A percentile compares a stretch with the other conserved stretches of the same genome.
These are phyloP conservation scores for Coccyzus lansbergi DNA, from an alignment of 2,797 vertebrate genomes.

Conservation along the genomic window DNA sequence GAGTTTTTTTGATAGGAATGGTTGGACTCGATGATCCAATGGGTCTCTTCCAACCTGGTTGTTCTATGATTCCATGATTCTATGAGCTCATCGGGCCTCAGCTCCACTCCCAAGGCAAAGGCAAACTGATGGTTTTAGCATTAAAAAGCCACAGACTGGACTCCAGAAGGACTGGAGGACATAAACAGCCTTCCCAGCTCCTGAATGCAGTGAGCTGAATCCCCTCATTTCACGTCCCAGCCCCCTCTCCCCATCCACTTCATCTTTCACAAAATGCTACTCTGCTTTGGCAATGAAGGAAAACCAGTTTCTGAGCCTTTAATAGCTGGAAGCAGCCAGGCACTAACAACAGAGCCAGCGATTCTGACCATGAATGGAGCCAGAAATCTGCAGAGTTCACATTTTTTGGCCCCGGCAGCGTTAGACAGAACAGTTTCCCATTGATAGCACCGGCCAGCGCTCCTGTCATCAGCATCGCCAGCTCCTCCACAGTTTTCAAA, in stretches of 20 bases:
- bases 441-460: not conserved
- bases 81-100: rapidly evolving
- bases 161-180: not conserved
- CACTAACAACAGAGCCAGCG: not conserved
- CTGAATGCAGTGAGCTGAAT: rapidly evolving
- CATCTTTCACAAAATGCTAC: not conserved
- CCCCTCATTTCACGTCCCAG: rapidly evolving
- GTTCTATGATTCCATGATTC: too few relatives aligned
- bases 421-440: constrained; percentile 35
- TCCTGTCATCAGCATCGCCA: not conserved
- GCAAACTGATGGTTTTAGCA: not conserved
- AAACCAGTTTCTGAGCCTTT: not conserved
- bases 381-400: constrained; percentile 39
- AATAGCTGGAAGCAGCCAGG: not conserved
- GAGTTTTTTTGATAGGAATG: too few relatives aligned
- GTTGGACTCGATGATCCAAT: too few relatives aligned
- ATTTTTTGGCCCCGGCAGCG: not conserved
- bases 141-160: rapidly evolving
- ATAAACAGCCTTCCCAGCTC: not conserved
- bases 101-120: not conserved
- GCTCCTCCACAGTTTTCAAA: constrained; percentile 29
- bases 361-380: not conserved
- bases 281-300: not conserved
- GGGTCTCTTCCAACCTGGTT: too few relatives aligned
- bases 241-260: too few relatives aligned